These are phyloP conservation scores for Sinella curviseta DNA, from an alignment of 1,140 invertebrate species.

Conservation along the genomic window DNA sequence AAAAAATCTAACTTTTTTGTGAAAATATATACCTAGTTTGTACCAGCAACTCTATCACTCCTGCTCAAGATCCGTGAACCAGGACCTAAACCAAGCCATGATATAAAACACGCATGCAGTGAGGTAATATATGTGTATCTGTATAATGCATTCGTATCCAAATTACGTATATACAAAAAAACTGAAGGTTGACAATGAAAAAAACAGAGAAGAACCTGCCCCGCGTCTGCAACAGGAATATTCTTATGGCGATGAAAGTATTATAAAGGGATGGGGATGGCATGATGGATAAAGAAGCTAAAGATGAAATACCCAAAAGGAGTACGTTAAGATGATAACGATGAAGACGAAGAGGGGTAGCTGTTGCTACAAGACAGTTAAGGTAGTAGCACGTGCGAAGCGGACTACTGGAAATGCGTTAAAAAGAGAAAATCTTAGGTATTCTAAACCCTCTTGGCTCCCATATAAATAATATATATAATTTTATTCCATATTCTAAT, in stretches of 20 bases:
- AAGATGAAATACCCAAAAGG: conserved; percentile 1
- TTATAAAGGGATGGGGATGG: neutral
- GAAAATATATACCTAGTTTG: neutral
- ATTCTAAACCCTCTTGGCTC: too few relatives aligned
- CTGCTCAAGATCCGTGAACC: conserved; percentile 20
- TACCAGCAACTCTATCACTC: neutral
- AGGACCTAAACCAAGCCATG: neutral
- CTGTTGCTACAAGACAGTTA: neutral
- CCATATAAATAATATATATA: too few relatives aligned
- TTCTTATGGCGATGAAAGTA: neutral
- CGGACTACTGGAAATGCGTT: conserved; percentile 15
- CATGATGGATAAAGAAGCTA: neutral
- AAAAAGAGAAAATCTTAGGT: too few relatives aligned
- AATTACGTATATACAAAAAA: too few relatives aligned
- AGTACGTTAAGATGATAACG: neutral
- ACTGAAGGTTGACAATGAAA: neutral
- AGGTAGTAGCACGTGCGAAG: conserved; percentile 7
- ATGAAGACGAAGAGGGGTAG: neutral
- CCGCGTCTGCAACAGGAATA: neutral
- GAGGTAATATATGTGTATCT: too few relatives aligned
- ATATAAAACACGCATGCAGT: too few relatives aligned
- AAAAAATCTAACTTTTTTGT: neutral
- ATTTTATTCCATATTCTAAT: too few relatives aligned
- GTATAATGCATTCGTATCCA: too few relatives aligned
- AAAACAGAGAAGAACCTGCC: neutral